These are phyloP conservation scores for Hemicordylus capensis DNA, from an alignment of 2,113 vertebrate species.

Conservation along the genomic window DNA sequence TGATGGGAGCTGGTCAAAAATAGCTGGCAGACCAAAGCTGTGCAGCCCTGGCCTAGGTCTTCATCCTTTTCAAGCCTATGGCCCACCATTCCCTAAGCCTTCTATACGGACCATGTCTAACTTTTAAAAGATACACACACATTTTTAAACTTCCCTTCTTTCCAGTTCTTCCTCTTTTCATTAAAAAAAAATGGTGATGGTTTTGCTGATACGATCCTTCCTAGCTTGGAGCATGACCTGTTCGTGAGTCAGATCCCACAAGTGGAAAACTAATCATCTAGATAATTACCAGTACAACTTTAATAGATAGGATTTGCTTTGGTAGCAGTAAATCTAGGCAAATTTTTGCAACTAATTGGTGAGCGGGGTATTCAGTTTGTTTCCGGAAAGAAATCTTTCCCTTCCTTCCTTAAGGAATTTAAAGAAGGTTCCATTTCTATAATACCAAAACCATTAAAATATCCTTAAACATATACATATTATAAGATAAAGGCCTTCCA, in stretches of 20 bases:
- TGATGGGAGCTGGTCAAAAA: too few species aligned
- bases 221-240: too few species aligned
- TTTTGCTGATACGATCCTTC: too few species aligned
- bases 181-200: not conserved
- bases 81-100: not conserved
- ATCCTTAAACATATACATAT: not conserved
- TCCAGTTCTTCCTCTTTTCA: not conserved
- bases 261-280: not conserved
- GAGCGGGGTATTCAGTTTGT: not conserved
- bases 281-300: not conserved
- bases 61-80: not conserved
- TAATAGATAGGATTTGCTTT: not conserved
- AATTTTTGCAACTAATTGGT: too few species aligned
- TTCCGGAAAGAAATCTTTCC: not conserved
- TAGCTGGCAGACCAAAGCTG: too few species aligned
- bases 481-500: not conserved
- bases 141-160: not conserved
- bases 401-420: not conserved
- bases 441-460: not conserved
- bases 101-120: not conserved
- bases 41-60: too few species aligned
- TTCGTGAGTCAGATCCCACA: not conserved
- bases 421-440: not conserved
- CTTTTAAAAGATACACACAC: not conserved
- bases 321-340: not conserved